Conservation (phyloP, 2,888 invertebrate species). For the Silvanus unidentatus region DNA sequence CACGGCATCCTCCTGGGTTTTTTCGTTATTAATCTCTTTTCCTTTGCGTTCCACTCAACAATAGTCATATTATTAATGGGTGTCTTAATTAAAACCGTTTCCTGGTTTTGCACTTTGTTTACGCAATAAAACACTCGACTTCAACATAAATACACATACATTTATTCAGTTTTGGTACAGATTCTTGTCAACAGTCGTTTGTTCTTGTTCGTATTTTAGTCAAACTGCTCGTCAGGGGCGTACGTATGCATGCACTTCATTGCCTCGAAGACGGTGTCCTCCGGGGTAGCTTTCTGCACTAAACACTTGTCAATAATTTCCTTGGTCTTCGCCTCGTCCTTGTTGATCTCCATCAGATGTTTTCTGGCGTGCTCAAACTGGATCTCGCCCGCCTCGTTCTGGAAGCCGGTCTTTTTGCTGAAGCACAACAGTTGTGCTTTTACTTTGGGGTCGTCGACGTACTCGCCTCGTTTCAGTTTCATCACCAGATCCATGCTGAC, state of each 20-base stretch:
- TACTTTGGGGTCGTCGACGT: slow-evolving; percentile 45
- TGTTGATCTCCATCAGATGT: slow-evolving; percentile 44
- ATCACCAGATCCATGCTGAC: slow-evolving; percentile 33
- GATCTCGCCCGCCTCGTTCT: slow-evolving; percentile 39
- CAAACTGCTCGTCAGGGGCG: slow-evolving; percentile 38
- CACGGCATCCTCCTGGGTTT: no score
- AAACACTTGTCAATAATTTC: slow-evolving; percentile 20
- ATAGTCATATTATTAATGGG: no score
- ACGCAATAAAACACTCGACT: no score
- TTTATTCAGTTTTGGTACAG: no score
- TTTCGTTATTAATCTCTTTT: no score
- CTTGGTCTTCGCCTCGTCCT: slow-evolving; percentile 41
- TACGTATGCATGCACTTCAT: slow-evolving; percentile 48
- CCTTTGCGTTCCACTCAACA: no score
- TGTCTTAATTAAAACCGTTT: no score
- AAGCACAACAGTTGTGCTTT: slow-evolving; percentile 50
- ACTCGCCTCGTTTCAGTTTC: slow-evolving; percentile 47
- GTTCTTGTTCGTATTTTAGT: no score
- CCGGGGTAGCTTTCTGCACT: slow-evolving; percentile 23
- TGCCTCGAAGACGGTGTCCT: slow-evolving; percentile 46
- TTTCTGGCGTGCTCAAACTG: slow-evolving; percentile 41
- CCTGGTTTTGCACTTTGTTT: no score
- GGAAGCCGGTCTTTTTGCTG: slow-evolving; percentile 47
- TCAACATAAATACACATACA: no score
- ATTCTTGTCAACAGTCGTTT: no score